Conservation (phyloP, 1,140 invertebrate genomes). For the Eriosoma lanigerum region DNA sequence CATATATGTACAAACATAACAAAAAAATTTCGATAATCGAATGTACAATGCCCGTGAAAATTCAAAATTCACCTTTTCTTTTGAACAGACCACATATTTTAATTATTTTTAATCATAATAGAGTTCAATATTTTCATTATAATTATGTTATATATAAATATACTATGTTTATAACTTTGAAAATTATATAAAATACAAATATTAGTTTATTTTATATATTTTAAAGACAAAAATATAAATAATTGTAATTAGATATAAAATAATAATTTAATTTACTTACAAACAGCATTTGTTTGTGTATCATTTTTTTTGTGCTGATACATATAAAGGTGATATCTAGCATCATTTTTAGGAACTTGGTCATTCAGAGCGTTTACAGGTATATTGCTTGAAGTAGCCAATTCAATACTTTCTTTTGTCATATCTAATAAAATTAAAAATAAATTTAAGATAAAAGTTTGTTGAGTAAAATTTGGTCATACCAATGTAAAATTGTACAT, state of each 20-base stretch:
- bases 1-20: too few relatives aligned
- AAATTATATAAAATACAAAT: too few relatives aligned
- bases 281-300: constrained; percentile 78
- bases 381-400: constrained; percentile 53
- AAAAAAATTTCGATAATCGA: too few relatives aligned
- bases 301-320: constrained; percentile 92
- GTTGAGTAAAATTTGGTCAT: constrained; percentile 44
- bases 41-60: too few relatives aligned
- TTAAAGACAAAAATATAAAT: too few relatives aligned
- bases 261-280: constrained; percentile 62
- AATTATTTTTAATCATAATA: too few relatives aligned
- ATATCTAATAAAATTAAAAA: constrained; percentile 53
- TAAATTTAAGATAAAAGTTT: constrained; percentile 11
- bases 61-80: too few relatives aligned
- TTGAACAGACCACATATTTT: too few relatives aligned
- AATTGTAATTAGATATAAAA: background rate
- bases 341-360: constrained; percentile 79
- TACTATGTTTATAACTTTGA: too few relatives aligned
- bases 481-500: constrained; percentile 77
- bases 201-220: too few relatives aligned
- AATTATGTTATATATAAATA: too few relatives aligned
- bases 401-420: constrained; percentile 54
- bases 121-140: too few relatives aligned
- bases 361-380: constrained; percentile 64
- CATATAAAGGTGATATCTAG: constrained; percentile 88